A percentile compares a stretch with the other conserved stretches of the same genome.
Evolutionary conservation across 2,113 vertebrate genomes (phyloP).

Genomic region (Noturus placidus): DNA sequence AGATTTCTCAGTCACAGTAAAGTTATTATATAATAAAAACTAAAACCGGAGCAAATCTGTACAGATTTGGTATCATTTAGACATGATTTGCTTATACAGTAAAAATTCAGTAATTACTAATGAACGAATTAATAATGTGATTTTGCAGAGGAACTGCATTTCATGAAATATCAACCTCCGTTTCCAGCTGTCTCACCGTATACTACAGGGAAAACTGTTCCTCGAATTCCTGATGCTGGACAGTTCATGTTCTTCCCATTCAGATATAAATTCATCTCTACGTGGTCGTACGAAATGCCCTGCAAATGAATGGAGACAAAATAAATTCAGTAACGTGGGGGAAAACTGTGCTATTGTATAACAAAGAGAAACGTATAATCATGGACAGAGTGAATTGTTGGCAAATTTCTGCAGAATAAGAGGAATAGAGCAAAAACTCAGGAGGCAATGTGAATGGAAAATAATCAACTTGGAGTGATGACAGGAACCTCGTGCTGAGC

Average conservation of each 20-base stretch:
- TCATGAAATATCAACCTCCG: conserved; percentile 37
- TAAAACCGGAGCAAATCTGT: too few relatives aligned
- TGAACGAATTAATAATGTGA: background rate
- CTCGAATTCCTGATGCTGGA: conserved; percentile 96
- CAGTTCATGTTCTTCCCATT: conserved; percentile 99
- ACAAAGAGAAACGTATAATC: background rate
- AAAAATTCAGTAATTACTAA: background rate
- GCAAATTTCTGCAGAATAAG: background rate
- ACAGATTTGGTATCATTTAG: too few relatives aligned
- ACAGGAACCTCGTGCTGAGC: background rate
- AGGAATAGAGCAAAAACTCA: background rate
- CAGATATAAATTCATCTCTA: conserved; percentile 97
- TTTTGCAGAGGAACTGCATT: conserved; percentile 60
- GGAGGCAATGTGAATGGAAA: background rate
- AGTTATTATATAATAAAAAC: background rate
- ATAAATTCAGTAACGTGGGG: background rate
- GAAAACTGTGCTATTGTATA: too few relatives aligned
- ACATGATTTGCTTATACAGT: background rate
- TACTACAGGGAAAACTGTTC: conserved; percentile 95
- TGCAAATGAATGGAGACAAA: conserved; percentile 63
- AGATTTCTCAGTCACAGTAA: background rate
- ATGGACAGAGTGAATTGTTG: background rate
- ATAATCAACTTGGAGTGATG: background rate
- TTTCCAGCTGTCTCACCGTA: conserved; percentile 81
- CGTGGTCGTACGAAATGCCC: conserved; percentile 98